Conservation (phyloP, 2,888 invertebrate genomes). For the Endomychus coccineus region DNA sequence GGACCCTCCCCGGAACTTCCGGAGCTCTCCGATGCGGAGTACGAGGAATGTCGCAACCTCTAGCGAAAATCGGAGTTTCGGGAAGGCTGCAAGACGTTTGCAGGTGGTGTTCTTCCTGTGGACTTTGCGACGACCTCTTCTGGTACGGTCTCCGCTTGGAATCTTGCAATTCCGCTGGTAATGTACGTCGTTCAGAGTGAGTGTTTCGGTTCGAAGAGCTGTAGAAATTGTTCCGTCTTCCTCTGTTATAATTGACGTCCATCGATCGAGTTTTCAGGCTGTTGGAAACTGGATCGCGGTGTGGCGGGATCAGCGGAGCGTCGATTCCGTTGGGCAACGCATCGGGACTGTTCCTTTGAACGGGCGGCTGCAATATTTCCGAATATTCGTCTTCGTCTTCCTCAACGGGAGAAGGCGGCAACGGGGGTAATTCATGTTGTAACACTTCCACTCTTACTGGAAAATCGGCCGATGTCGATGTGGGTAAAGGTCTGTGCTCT, state of each 20-base stretch:
- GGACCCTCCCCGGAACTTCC: conserved; percentile 47
- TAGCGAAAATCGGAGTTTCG: conserved; percentile 82
- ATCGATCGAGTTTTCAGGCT: conserved; percentile 79
- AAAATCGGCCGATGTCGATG: conserved; percentile 49
- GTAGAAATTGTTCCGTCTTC: conserved; percentile 32
- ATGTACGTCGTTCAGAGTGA: conserved; percentile 62
- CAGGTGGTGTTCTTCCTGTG: conserved; percentile 55
- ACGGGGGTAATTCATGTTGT: conserved; percentile 64
- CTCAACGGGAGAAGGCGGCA: conserved; percentile 78
- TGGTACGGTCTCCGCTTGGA: conserved; percentile 35
- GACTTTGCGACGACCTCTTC: conserved; percentile 48
- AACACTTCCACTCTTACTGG: conserved; percentile 60
- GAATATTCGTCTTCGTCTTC: conserved; percentile 71
- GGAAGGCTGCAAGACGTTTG: conserved; percentile 82
- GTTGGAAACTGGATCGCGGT: conserved; percentile 54
- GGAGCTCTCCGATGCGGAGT: conserved; percentile 68
- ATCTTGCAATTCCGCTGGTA: conserved; percentile 62
- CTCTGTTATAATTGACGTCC: conserved; percentile 65
- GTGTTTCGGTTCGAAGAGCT: conserved; percentile 51
- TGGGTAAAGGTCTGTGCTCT: conserved; percentile 31
- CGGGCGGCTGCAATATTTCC: conserved; percentile 53
- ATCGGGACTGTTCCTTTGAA: conserved; percentile 47
- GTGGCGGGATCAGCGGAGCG: conserved; percentile 68
- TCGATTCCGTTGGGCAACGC: conserved; percentile 49
- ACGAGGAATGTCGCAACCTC: conserved; percentile 76